phyloP scores from a whole-genome alignment of 2,113 vertebrate species.

The Tricholaema leucomelas region DNA sequence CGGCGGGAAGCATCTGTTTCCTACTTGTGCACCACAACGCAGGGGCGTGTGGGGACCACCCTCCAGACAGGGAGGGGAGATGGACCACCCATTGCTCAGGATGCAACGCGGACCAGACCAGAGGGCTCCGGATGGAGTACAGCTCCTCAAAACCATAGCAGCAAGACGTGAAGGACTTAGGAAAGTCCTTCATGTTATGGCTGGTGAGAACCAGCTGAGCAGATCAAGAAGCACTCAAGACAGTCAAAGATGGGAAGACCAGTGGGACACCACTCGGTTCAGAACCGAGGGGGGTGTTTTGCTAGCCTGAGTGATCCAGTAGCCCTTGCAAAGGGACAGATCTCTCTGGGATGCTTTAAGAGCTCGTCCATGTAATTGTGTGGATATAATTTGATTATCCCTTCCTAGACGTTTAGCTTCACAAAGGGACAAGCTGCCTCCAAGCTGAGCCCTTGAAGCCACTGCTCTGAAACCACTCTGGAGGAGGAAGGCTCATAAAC shows the following conservation, averaged over 20 bases:
- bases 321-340: background rate
- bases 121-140: background rate
- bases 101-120: fast-evolving
- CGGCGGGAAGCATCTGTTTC: constrained; percentile 1
- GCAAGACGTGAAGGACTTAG: background rate
- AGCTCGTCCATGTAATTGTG: background rate
- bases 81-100: background rate
- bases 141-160: background rate
- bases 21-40: background rate
- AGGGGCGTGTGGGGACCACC: background rate
- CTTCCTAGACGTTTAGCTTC: constrained; percentile 1
- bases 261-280: fast-evolving
- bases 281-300: background rate
- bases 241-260: background rate
- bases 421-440: background rate
- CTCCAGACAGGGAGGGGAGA: fast-evolving
- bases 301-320: background rate
- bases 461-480: fast-evolving
- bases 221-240: background rate
- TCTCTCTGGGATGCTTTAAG: background rate
- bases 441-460: background rate
- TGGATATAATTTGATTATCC: constrained; percentile 48
- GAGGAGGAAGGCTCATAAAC: background rate
- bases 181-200: fast-evolving
- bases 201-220: background rate